Conservation (phyloP, 2,888 invertebrate genomes). For the Aquatica leii region DNA sequence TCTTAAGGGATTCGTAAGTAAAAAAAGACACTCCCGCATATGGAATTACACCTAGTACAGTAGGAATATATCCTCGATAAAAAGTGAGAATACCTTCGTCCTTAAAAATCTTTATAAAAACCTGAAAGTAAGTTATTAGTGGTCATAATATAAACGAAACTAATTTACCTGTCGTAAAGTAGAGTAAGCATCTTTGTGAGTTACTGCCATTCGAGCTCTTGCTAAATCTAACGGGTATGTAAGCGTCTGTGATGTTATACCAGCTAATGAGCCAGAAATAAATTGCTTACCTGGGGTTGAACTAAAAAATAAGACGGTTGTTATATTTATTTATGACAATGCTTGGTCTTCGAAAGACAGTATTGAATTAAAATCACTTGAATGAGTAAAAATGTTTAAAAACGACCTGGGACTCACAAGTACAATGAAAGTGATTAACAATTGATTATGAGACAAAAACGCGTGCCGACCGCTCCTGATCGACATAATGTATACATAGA, state of each 20-base stretch:
- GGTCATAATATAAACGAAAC: neutral
- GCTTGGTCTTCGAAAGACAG: too few relatives aligned
- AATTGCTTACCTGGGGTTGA: slow-evolving; percentile 68
- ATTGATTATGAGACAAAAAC: too few relatives aligned
- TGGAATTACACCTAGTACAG: slow-evolving; percentile 92
- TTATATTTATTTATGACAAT: too few relatives aligned
- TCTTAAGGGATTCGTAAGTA: slow-evolving; percentile 94
- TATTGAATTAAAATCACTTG: neutral
- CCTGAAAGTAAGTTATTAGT: slow-evolving; percentile 45
- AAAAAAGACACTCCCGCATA: slow-evolving; percentile 98
- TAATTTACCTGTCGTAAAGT: slow-evolving; percentile 64
- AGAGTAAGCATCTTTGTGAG: slow-evolving; percentile 77
- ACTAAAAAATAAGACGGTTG: slow-evolving; percentile 39
- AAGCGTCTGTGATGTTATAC: slow-evolving; percentile 90
- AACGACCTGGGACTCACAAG: too few relatives aligned
- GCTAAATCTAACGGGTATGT: slow-evolving; percentile 98
- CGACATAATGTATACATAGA: too few relatives aligned
- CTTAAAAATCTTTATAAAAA: slow-evolving; percentile 69
- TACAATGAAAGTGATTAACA: too few relatives aligned
- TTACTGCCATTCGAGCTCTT: slow-evolving; percentile 96
- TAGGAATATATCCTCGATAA: slow-evolving; percentile 89
- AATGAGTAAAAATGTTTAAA: too few relatives aligned
- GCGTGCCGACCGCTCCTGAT: too few relatives aligned
- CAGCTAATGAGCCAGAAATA: slow-evolving; percentile 93
- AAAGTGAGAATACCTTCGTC: slow-evolving; percentile 81